Conservation (phyloP, 2,888 invertebrate species). For the Pimpla rufipes region DNA sequence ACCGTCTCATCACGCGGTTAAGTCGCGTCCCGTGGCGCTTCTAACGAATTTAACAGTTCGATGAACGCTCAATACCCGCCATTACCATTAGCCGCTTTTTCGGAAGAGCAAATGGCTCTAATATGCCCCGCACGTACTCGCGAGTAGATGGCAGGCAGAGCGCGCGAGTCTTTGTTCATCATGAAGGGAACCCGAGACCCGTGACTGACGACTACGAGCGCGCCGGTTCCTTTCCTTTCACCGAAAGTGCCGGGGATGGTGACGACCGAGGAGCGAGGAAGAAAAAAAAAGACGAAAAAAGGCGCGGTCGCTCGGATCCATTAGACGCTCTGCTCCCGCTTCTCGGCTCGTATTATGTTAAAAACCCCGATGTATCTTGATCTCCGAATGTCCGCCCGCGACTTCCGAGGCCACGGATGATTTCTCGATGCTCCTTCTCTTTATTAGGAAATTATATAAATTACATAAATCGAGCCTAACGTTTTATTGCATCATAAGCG, state of each 20-base stretch:
- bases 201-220: constrained; percentile 50
- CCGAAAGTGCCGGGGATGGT: constrained; percentile 51
- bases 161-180: constrained; percentile 49
- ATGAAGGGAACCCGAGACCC: constrained; percentile 39
- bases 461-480: neutral
- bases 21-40: neutral
- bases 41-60: constrained; percentile 52
- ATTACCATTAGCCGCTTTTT: constrained; percentile 20
- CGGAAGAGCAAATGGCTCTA: constrained; percentile 51
- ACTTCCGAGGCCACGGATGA: constrained; percentile 40
- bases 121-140: constrained; percentile 62
- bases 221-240: constrained; percentile 59
- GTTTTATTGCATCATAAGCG: neutral
- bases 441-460: neutral
- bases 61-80: constrained; percentile 32
- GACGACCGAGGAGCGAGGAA: constrained; percentile 5
- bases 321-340: constrained; percentile 50
- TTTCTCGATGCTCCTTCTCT: constrained; percentile 31
- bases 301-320: constrained; percentile 59
- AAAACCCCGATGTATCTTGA: constrained; percentile 47
- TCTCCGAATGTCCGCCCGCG: constrained; percentile 29
- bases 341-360: constrained; percentile 34
- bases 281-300: constrained; percentile 49
- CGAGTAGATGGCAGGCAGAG: constrained; percentile 26
- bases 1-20: constrained; percentile 32